Base-by-base conservation (phyloP, 1,140 invertebrate genomes). In the Drosophila orena region DNA sequence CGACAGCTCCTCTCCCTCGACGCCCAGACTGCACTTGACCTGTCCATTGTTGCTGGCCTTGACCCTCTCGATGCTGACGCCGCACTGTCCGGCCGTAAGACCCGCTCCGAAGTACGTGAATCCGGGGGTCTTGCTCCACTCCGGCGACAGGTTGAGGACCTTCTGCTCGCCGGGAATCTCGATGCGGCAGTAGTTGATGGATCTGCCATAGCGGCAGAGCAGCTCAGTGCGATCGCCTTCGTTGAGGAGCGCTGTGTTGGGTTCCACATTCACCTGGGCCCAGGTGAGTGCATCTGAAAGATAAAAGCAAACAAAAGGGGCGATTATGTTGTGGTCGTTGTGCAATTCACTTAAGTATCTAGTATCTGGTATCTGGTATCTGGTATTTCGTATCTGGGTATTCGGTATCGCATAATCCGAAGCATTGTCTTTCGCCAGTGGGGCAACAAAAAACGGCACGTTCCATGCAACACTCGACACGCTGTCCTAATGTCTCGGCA, bases 41-140 rank as follows among this genome's bases (percentile, higher is more conserved):
- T 94, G 93, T 2, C 96, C 96, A 85, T 96, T 95, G 77, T 95
- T 93, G 55, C 91, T 93, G 38, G 95, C 94, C 56, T 93, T 93
- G 4, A 96, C 93, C 34, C 92, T 92, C 11, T 93, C 91, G 43
- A 96, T 95, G 15, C 91, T 93, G 4, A 95, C 94, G 2, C 96
- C 96, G 75, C 96, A 97, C 61, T 96, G 93, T 1, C 96, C 96
- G 14, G 86, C 81, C 49, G 94, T 90, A 0, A 94, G 64, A 2
- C 94, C 94, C 0, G 79, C 79, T 2, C 95, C 95, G 58, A 91
- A 93, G 80, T 95, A 95, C 22, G 65, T 79, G 17, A 92, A 92
- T 17, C 86, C 86, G 71, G 47, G 92, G 72, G 57, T 93, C 93
- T 68, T 93, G 92, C 14, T 88, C 58, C 30, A 80, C 34, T 58